Base-by-base conservation (phyloP, 2,888 invertebrate species). In the Nomada ferruginata region DNA sequence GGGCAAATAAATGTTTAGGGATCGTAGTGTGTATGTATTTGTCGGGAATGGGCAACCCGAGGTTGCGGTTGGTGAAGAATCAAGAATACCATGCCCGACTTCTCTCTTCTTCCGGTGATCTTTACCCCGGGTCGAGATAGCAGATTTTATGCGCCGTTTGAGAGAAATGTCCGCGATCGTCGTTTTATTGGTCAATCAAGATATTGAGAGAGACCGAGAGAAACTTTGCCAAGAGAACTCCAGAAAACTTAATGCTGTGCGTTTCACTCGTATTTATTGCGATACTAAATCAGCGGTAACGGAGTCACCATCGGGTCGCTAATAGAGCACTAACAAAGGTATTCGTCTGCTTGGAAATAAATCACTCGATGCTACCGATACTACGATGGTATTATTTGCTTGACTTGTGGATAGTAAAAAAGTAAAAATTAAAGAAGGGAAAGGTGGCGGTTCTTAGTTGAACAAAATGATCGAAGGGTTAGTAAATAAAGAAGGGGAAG, bases 61-160 rank as follows among this genome's bases (percentile, higher is more conserved):
- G 80, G 80, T 52, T 70, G 79, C 52, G 70, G 79, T 79, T 53
- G 29, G 69, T 57, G 52, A 64, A 15, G 65, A 65, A 70, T 70
- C 70, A 70, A 79, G 80, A 70, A 65, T 65, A 64, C 64, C 69
- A 42, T 69, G 63, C 69, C 26, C 20, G 70, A 69, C 47, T 79
- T 79, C 79, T 80, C 71, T 72, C 80, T 72, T 81, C 82, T 80
- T 80, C 80, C 80, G 82, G 73, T 81, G 55, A 80, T 80, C 68
- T 68, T 76, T 71, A 57, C 55, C 61, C 44, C 72, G 50, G 36
- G 81, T 5, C 63, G 80, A 80, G 72, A 63, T 63, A 68, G 63
- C 57, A 59, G 80, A 80, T 68, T 80, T 80, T 72, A 72, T 68
- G 52, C 68, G 72, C 23, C 68, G 80, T 68, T 81, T 57, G 57